A percentile compares a stretch with the other conserved stretches of the same genome.
phyloP scores from a whole-genome alignment of 2,113 vertebrate genomes.

The Limnothrissa miodon region DNA sequence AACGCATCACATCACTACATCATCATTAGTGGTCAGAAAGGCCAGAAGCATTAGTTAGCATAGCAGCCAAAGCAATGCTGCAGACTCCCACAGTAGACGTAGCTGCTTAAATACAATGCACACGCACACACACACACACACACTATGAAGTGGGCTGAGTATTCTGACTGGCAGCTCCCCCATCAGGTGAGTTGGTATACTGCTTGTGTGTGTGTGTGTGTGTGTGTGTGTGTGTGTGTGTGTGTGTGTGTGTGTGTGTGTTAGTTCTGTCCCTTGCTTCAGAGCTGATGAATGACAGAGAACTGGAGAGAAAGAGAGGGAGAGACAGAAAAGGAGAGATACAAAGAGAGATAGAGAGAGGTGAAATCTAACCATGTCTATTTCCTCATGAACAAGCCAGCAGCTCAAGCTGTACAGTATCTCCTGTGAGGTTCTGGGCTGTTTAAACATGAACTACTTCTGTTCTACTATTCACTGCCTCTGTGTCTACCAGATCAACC shows the following conservation, averaged over 20 bases:
- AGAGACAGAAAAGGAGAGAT: no score
- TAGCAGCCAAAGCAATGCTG: not conserved
- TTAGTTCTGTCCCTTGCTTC: not conserved
- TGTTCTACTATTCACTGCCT: no score
- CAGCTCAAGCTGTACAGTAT: conserved; percentile 15
- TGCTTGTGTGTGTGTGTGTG: conserved; percentile 5
- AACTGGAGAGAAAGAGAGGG: no score
- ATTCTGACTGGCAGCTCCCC: conserved; percentile 31
- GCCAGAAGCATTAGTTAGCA: not conserved
- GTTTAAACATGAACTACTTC: not conserved
- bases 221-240: not conserved
- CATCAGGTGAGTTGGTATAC: conserved; percentile 30
- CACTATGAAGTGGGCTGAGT: not conserved
- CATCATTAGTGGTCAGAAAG: not conserved
- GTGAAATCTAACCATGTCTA: no score
- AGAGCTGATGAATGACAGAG: no score
- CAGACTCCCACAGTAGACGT: not conserved
- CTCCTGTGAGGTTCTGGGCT: not conserved
- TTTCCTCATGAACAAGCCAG: conserved; percentile 52
- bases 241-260: conserved; percentile 12
- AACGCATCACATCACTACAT: not conserved
- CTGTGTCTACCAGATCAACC: not conserved
- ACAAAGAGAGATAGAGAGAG: no score
- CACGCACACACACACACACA: not conserved
- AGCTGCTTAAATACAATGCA: not conserved